Conservation (phyloP, 2,888 invertebrate genomes). For the Cheilosia grossa region DNA sequence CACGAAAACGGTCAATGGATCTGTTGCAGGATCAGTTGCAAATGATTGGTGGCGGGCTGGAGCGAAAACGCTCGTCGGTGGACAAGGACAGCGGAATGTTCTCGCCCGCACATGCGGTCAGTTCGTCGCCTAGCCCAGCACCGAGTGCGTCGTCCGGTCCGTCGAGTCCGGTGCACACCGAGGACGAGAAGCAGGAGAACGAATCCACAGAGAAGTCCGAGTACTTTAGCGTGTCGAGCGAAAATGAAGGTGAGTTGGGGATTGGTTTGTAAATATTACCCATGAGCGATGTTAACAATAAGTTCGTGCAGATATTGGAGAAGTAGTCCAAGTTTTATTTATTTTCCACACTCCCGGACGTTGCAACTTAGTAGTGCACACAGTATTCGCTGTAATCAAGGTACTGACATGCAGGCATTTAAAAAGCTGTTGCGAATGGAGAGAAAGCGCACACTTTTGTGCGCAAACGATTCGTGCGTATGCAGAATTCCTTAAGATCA, state of each 20-base stretch:
- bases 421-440: no score
- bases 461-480: no score
- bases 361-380: no score
- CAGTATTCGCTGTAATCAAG: no score
- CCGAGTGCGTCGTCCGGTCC: constrained; percentile 83
- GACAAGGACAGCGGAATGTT: constrained; percentile 76
- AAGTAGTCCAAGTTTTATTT: no score
- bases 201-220: constrained; percentile 85
- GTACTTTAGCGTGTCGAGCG: constrained; percentile 80
- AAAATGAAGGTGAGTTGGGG: constrained; percentile 81
- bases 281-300: no score
- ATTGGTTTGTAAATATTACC: background rate
- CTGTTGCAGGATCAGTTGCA: constrained; percentile 78
- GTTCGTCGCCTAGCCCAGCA: constrained; percentile 80
- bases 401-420: no score
- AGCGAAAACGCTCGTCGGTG: constrained; percentile 79
- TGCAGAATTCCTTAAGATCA: no score
- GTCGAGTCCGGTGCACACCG: constrained; percentile 83
- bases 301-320: background rate
- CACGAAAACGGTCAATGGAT: constrained; percentile 82
- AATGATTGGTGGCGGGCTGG: constrained; percentile 65
- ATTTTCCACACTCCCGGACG: no score
- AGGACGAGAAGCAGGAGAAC: constrained; percentile 85
- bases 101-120: constrained; percentile 77
- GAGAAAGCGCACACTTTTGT: no score